phyloP scores from a whole-genome alignment of 2,113 vertebrate species.

The Carassius auratus region DNA sequence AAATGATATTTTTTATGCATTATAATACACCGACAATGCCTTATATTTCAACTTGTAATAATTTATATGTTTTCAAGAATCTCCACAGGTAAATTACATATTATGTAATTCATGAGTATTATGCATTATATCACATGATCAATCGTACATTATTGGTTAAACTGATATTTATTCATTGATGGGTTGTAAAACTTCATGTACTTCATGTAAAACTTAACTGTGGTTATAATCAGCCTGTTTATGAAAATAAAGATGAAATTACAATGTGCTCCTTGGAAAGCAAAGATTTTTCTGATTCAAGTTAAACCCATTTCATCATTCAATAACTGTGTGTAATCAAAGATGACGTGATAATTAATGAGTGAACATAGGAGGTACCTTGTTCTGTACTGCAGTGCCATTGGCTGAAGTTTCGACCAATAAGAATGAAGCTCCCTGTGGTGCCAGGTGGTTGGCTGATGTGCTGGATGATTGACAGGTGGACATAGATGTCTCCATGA shows the following conservation, averaged over 20 bases:
- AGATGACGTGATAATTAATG: not conserved
- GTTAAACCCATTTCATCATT: not conserved
- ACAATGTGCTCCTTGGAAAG: too few relatives aligned
- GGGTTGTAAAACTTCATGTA: not conserved
- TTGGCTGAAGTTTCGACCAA: constrained; percentile 94
- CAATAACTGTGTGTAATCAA: not conserved
- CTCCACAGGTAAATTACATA: not conserved
- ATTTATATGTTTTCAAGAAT: not conserved
- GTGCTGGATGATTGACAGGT: constrained; percentile 74
- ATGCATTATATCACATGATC: not conserved
- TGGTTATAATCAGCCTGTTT: not conserved
- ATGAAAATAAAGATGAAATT: not conserved
- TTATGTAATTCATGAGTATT: too few relatives aligned
- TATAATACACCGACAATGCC: not conserved
- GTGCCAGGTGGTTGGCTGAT: constrained; percentile 74
- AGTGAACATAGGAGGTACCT: constrained; percentile 72
- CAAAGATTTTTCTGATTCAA: too few relatives aligned
- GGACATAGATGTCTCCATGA: constrained; percentile 73
- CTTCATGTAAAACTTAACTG: not conserved
- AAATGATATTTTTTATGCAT: too few relatives aligned
- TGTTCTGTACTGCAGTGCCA: constrained; percentile 93
- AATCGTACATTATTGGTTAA: not conserved
- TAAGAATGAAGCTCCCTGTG: constrained; percentile 83
- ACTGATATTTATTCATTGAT: not conserved
- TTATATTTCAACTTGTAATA: not conserved